A percentile compares a stretch with the other conserved stretches of the same genome.
These are phyloP conservation scores for Sturnira hondurensis DNA, from an alignment of 2,113 vertebrate species.

Conservation along the genomic window DNA sequence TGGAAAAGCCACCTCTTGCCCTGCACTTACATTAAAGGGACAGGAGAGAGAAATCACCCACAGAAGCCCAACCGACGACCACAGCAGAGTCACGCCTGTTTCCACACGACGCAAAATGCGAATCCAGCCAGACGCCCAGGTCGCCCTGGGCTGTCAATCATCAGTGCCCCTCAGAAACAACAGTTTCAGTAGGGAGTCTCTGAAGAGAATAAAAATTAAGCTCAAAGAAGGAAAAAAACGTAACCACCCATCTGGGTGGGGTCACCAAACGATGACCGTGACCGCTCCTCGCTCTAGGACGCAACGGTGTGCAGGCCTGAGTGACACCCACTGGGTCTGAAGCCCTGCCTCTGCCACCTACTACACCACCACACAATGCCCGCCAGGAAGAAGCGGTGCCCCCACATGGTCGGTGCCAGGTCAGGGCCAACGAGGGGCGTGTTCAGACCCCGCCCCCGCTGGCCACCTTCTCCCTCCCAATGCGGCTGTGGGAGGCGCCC, in stretches of 20 bases:
- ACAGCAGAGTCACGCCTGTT: background rate
- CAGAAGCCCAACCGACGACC: background rate
- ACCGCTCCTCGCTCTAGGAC: background rate
- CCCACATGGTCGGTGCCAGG: background rate
- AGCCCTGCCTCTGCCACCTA: background rate
- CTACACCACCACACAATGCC: background rate
- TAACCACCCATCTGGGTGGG: background rate
- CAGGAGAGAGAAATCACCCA: background rate
- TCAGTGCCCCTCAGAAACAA: background rate
- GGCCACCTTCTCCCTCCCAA: background rate
- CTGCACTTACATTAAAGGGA: background rate
- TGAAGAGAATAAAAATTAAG: background rate
- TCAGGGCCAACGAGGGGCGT: background rate
- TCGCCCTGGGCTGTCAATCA: background rate
- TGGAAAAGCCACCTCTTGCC: background rate
- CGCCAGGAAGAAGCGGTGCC: background rate
- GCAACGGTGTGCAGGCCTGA: background rate
- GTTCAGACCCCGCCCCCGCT: background rate
- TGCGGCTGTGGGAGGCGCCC: accelerated
- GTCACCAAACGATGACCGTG: background rate
- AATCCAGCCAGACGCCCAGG: background rate
- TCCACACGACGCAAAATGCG: background rate
- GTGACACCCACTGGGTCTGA: background rate
- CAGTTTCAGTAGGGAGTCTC: background rate
- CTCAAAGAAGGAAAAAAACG: background rate